These are phyloP conservation scores for Hippasteria phrygiana DNA, from an alignment of 53 echinoderm and acorn worm species.

Conservation along the genomic window DNA sequence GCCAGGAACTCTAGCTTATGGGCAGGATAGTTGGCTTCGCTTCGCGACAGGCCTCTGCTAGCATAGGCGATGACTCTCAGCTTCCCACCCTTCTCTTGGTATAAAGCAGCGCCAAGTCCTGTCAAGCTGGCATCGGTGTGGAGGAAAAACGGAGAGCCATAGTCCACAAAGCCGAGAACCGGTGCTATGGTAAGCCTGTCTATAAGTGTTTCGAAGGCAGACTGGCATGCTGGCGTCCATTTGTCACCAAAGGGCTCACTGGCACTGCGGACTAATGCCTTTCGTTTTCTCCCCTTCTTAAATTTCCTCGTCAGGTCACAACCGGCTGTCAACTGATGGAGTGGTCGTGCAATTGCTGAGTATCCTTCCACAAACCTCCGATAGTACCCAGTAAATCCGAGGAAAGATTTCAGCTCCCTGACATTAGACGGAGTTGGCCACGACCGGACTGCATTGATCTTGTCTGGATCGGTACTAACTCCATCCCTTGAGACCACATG, in stretches of 20 bases:
- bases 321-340: conserved; percentile 58
- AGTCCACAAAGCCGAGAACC: conserved; percentile 69
- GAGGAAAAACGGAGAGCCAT: conserved; percentile 71
- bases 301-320: conserved; percentile 43
- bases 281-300: background rate
- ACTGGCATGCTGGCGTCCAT: conserved; percentile 71
- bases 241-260: conserved; percentile 58
- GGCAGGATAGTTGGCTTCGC: conserved; percentile 72
- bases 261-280: background rate
- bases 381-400: conserved; percentile 81
- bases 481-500: conserved; percentile 74
- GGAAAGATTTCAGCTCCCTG: conserved; percentile 70
- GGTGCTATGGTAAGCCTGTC: conserved; percentile 69
- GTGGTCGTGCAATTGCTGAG: conserved; percentile 68
- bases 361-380: conserved; percentile 73
- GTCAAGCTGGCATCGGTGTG: conserved; percentile 76
- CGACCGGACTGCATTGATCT: conserved; percentile 58
- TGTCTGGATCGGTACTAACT: conserved; percentile 74
- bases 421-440: conserved; percentile 79
- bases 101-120: conserved; percentile 74
- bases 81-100: conserved; percentile 74
- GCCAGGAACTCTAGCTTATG: conserved; percentile 76
- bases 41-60: conserved; percentile 70
- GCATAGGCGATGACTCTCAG: conserved; percentile 73
- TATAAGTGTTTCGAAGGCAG: conserved; percentile 68